Conservation (phyloP, 2,888 invertebrate species). For the Cantharis rufa region DNA sequence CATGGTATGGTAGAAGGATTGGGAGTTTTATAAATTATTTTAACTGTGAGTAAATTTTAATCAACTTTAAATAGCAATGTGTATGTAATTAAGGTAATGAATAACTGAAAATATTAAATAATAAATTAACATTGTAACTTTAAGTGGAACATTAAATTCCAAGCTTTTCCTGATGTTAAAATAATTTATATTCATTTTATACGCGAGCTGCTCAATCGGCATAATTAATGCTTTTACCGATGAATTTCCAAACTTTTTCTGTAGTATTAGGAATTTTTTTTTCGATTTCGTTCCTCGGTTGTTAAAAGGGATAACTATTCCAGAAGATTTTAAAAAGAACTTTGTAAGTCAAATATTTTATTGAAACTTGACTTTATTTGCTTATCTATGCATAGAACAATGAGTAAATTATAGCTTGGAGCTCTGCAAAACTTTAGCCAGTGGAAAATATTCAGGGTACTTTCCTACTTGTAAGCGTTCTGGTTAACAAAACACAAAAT, state of each 20-base stretch:
- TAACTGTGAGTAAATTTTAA: background rate
- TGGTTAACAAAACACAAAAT: background rate
- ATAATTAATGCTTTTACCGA: background rate
- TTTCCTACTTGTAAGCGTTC: background rate
- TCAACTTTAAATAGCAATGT: background rate
- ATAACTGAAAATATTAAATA: background rate
- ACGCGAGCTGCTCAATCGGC: background rate
- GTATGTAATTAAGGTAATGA: background rate
- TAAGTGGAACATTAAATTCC: background rate
- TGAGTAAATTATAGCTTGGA: background rate
- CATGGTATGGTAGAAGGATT: conserved; percentile 9
- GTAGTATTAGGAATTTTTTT: background rate
- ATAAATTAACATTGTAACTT: background rate
- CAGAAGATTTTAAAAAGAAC: background rate
- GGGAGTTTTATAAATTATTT: conserved; percentile 19
- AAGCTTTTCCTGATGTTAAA: background rate
- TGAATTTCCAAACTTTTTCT: background rate
- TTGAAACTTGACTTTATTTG: background rate
- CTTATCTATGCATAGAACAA: background rate
- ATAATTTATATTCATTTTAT: background rate
- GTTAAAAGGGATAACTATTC: background rate
- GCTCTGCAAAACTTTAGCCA: background rate
- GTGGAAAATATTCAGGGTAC: background rate
- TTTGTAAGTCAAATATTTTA: background rate
- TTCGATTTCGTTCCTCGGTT: background rate